Percentiles rank a stretch among this genome's conserved stretches.
Evolutionary conservation across 2,888 invertebrate species (phyloP).

Genomic region (Noctua janthina): DNA sequence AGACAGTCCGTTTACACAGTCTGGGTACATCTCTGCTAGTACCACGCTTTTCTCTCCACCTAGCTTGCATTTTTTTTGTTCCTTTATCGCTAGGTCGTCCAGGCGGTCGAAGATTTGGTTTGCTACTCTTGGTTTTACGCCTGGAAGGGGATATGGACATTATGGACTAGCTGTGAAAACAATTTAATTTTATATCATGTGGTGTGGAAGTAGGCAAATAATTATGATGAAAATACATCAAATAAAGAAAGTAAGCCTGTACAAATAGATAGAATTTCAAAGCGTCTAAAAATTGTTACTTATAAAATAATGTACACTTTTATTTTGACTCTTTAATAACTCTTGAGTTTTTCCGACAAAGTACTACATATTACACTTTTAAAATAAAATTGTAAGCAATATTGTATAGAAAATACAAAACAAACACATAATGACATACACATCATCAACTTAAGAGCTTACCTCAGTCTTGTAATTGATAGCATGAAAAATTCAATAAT

Average conservation of each 20-base stretch:
- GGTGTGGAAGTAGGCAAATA: background rate
- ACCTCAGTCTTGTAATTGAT: slow-evolving; percentile 69
- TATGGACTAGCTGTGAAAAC: too few species aligned
- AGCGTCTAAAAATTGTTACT: too few species aligned
- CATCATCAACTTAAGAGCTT: slow-evolving; percentile 63
- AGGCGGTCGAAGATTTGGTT: slow-evolving; percentile 90
- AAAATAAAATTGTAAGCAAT: slow-evolving; percentile 5
- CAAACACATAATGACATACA: background rate
- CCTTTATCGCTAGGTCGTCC: slow-evolving; percentile 86
- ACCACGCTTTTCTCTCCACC: slow-evolving; percentile 91
- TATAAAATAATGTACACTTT: background rate
- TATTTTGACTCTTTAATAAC: background rate
- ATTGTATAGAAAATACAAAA: background rate
- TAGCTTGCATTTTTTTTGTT: slow-evolving; percentile 84
- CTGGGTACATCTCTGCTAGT: slow-evolving; percentile 92
- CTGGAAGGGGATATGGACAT: slow-evolving; percentile 76
- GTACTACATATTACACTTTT: background rate
- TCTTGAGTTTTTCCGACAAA: background rate
- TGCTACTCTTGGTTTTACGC: slow-evolving; percentile 90
- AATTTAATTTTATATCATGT: background rate
- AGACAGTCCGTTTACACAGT: slow-evolving; percentile 90
- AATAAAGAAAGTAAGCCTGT: background rate
- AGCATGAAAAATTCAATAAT: slow-evolving; percentile 74
- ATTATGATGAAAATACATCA: background rate
- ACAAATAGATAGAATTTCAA: background rate